A percentile compares a stretch with the other conserved stretches of the same genome.
Evolutionary conservation across 2,888 invertebrate species (phyloP).

Genomic region (Chymomyza amoena): DNA sequence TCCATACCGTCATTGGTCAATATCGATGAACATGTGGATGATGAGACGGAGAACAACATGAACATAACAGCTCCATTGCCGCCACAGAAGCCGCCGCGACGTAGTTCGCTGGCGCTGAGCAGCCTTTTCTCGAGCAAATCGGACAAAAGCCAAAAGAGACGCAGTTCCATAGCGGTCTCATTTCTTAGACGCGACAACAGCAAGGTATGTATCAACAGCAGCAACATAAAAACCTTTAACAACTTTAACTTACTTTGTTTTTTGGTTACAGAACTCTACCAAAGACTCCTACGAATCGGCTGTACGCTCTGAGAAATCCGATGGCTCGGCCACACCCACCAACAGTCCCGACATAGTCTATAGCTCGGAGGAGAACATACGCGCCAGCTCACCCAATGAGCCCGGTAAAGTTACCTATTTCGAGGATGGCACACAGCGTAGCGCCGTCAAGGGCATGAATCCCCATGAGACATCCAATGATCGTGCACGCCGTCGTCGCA

Average conservation of each 20-base stretch:
- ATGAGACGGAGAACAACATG: conserved; percentile 49
- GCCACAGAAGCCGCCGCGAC: conserved; percentile 76
- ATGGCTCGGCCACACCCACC: conserved; percentile 68
- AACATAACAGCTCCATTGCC: conserved; percentile 62
- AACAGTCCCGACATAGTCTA: conserved; percentile 73
- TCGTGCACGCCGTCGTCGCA: conserved; percentile 77
- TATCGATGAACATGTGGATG: conserved; percentile 75
- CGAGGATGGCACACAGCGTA: conserved; percentile 71
- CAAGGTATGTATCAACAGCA: conserved; percentile 68
- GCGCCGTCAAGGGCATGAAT: conserved; percentile 63
- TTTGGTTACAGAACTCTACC: conserved; percentile 63
- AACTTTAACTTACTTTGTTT: neutral
- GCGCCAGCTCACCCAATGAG: conserved; percentile 75
- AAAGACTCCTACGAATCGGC: conserved; percentile 78
- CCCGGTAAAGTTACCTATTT: conserved; percentile 71
- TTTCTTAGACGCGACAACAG: conserved; percentile 76
- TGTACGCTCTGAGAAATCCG: conserved; percentile 77
- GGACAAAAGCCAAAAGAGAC: conserved; percentile 76
- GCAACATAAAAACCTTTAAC: neutral
- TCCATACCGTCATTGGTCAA: conserved; percentile 78
- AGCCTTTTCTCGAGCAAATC: conserved; percentile 74
- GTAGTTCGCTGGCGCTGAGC: conserved; percentile 76
- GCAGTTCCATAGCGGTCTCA: conserved; percentile 78
- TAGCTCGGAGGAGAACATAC: conserved; percentile 74
- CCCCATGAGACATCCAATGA: conserved; percentile 70